These are phyloP conservation scores for Cyprinodon variegatus DNA, from an alignment of 2,113 vertebrate genomes.

Conservation along the genomic window DNA sequence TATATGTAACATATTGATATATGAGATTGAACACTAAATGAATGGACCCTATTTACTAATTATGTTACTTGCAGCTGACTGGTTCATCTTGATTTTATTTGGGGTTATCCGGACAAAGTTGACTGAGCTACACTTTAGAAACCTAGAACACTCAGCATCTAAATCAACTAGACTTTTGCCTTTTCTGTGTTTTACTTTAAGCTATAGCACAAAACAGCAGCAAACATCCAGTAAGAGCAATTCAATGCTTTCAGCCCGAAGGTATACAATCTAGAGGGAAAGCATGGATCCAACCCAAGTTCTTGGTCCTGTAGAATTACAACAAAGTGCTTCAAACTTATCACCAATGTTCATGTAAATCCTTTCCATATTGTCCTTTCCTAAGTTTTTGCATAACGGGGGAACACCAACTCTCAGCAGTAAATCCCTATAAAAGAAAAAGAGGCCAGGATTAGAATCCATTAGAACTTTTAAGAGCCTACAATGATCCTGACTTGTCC, in stretches of 20 bases:
- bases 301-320: background rate
- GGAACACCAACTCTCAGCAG: conserved; percentile 30
- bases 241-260: background rate
- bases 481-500: conserved; percentile 49
- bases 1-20: too few relatives aligned
- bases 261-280: background rate
- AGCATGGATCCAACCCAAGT: background rate
- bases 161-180: too few relatives aligned
- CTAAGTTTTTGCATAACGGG: conserved; percentile 9
- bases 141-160: too few relatives aligned
- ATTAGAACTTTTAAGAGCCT: conserved; percentile 49
- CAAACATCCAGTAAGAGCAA: background rate
- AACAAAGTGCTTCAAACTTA: background rate
- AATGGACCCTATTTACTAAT: background rate
- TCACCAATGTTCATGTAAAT: background rate
- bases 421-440: conserved; percentile 14
- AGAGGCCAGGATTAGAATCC: conserved; percentile 21
- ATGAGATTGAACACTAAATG: background rate
- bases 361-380: conserved; percentile 9
- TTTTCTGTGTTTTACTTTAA: background rate
- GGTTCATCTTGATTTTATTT: background rate
- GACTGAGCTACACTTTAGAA: background rate
- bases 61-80: background rate
- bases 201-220: background rate
- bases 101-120: background rate